Percentiles rank a stretch among this genome's conserved stretches.
Evolutionary conservation across 2,113 vertebrate species (phyloP).

Genomic region (Nicator chloris): DNA sequence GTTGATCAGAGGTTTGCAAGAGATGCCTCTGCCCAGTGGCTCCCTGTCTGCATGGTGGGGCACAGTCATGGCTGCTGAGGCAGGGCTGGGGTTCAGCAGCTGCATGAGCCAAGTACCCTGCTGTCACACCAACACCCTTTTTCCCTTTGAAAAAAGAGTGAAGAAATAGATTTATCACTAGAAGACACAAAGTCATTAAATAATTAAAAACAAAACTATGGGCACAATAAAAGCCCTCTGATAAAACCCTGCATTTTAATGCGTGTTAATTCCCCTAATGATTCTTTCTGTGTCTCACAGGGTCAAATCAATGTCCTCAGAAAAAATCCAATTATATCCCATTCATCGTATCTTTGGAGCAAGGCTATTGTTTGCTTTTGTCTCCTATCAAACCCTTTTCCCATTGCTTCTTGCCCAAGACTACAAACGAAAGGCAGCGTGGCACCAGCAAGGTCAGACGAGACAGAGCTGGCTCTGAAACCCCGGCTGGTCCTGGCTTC

Average conservation of each 20-base stretch:
- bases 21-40: background rate
- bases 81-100: background rate
- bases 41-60: background rate
- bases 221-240: conserved; percentile 72
- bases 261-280: conserved; percentile 74
- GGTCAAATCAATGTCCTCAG: conserved; percentile 81
- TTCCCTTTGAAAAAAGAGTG: background rate
- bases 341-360: conserved; percentile 76
- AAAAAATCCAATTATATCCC: conserved; percentile 80
- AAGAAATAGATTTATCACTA: conserved; percentile 69
- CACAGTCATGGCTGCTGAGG: background rate
- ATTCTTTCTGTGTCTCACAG: conserved; percentile 72
- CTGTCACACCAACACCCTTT: background rate
- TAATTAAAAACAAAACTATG: conserved; percentile 80
- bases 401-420: conserved; percentile 53
- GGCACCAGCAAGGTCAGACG: conserved; percentile 81
- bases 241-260: conserved; percentile 71
- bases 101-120: background rate
- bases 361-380: conserved; percentile 82
- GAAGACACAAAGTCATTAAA: conserved; percentile 78
- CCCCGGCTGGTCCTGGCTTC: background rate
- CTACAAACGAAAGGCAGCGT: conserved; percentile 62
- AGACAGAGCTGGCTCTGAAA: conserved; percentile 53
- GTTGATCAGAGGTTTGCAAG: background rate
- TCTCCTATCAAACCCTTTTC: conserved; percentile 81